These are phyloP conservation scores for Rhynchophorus ferrugineus DNA, from an alignment of 1,140 invertebrate species.

Conservation along the genomic window DNA sequence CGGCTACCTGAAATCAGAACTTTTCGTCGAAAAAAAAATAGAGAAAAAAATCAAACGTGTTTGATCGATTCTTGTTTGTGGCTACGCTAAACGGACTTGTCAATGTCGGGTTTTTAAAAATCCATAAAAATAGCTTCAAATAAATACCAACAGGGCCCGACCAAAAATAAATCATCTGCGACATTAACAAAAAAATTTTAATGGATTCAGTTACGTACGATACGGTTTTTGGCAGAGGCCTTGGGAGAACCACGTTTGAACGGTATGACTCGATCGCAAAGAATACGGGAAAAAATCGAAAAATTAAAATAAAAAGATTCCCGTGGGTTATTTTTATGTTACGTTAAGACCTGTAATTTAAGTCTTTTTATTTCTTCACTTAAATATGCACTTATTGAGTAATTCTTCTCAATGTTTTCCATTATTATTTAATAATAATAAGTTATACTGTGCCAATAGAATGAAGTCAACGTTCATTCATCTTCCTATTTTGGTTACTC, in stretches of 20 bases:
- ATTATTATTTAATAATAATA: too few species aligned
- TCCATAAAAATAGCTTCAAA: slow-evolving; percentile 1
- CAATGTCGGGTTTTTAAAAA: slow-evolving; percentile 1
- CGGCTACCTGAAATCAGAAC: too few species aligned
- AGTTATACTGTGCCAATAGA: too few species aligned
- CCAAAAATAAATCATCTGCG: slow-evolving; percentile 3
- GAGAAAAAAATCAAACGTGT: neutral
- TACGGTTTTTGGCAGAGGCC: slow-evolving; percentile 1
- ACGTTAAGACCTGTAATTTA: too few species aligned
- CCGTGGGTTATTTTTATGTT: too few species aligned
- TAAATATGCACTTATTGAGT: too few species aligned
- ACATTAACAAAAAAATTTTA: slow-evolving; percentile 6
- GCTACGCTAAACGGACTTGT: neutral
- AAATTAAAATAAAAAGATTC: too few species aligned
- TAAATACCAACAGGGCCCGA: neutral
- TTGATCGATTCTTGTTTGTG: neutral
- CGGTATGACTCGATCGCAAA: neutral
- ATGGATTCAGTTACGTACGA: neutral
- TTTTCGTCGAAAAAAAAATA: too few species aligned
- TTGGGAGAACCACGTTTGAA: neutral
- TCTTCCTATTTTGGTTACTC: too few species aligned
- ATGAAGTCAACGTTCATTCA: too few species aligned
- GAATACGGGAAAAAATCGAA: neutral
- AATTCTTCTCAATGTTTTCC: too few species aligned
- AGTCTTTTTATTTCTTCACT: too few species aligned